These are phyloP conservation scores for Dunckerocampus dactyliophorus DNA, from an alignment of 2,113 vertebrate species.

Conservation along the genomic window DNA sequence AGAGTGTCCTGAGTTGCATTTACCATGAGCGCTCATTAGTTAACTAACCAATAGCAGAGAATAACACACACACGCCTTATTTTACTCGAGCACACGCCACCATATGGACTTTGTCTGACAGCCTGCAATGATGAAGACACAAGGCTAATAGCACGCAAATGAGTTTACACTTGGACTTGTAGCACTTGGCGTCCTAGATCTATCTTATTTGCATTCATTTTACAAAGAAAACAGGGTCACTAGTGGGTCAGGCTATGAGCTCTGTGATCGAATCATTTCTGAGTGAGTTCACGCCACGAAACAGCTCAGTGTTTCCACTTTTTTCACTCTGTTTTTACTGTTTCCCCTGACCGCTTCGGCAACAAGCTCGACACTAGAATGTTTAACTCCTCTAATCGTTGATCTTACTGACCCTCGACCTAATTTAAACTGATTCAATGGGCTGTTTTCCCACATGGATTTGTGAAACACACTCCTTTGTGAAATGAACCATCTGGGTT, in stretches of 20 bases:
- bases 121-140: background rate
- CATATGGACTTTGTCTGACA: background rate
- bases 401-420: background rate
- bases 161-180: background rate
- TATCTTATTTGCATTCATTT: background rate
- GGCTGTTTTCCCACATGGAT: background rate
- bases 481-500: background rate
- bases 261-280: too few species aligned
- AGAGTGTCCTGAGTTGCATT: background rate
- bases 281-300: too few species aligned
- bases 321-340: too few species aligned
- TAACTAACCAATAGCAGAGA: background rate
- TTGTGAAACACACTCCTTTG: background rate
- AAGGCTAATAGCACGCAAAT: background rate
- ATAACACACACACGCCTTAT: background rate
- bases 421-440: background rate
- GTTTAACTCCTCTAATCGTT: background rate
- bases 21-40: background rate
- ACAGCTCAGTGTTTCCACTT: too few species aligned
- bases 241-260: background rate
- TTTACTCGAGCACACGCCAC: background rate
- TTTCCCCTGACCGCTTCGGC: too few species aligned
- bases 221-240: background rate
- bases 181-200: background rate
- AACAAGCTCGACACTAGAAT: too few species aligned